Base-by-base conservation (phyloP, 2,888 invertebrate species). In the Amphipyra berbera region DNA sequence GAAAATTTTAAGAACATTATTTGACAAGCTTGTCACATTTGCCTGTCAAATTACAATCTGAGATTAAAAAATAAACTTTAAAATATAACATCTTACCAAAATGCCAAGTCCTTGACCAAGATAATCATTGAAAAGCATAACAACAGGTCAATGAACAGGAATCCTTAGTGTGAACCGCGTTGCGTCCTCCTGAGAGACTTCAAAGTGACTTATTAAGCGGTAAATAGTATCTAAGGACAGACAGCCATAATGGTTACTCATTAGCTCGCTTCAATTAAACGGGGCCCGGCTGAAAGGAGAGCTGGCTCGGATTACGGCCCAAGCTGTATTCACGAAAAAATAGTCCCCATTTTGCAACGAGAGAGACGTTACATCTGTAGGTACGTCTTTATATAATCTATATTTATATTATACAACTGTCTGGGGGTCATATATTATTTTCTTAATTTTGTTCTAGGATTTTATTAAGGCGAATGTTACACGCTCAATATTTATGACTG, bases 221-320 rank as follows among this genome's bases (percentile, higher is more conserved):
- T 71, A 73, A 82, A 80, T 55, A 73, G 62, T 64, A 62, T 68
- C 64, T 68, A 68, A 76, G 73, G 67, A 76, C 71, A 21, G 21
- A 68, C 76, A 64, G 56, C 71, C 76, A 80, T 82, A 85, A 84
- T 84, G 79, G 78, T 77, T 82, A 76, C 74, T 81, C 82, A 84
- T 87, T 84, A 86, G 71, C 77, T 77, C 60, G 68, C 77, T 81
- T 81, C 79, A 83, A 84, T 86, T 84, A 84, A 81, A 82, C 76
- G 68, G 67, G 70, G 13, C 69, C 61, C 61, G 55, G 50, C 70
- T 74, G 82, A 81, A 84, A 85, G 80, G 73, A 78, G 73, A 81
- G 79, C 73, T 62, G 68, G 45, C 64, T 83, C 79, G 68, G 68
- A 78, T 86, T 85, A 82, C 82, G 71, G 78, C 78, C 66, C 73